A percentile compares a stretch with the other conserved stretches of the same genome.
Evolutionary conservation across 2,113 vertebrate genomes (phyloP).

Genomic region (Neotoma lepida): DNA sequence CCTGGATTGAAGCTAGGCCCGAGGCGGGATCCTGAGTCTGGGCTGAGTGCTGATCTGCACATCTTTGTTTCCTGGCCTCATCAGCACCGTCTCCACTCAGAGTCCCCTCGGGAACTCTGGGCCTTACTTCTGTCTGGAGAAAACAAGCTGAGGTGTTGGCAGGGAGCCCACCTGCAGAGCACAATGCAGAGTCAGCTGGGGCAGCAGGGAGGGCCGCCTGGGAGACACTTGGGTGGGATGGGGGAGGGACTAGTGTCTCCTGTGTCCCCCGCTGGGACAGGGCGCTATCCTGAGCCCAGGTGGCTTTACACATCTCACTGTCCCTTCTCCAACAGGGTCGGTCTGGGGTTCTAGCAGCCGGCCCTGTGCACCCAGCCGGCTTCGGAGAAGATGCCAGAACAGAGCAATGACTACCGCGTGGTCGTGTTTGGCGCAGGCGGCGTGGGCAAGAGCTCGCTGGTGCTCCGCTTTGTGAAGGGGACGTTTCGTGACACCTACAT

Average conservation of each 20-base stretch:
- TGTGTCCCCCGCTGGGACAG: not conserved
- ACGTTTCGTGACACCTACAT: constrained; percentile 98
- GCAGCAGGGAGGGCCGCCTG: not conserved
- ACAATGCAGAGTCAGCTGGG: not conserved
- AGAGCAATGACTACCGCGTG: constrained; percentile 97
- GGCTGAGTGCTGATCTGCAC: not conserved
- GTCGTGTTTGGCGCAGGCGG: constrained; percentile 97
- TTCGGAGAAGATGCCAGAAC: constrained; percentile 93
- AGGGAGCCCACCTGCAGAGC: not conserved
- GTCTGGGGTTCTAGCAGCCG: constrained; percentile 39
- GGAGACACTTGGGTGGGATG: not conserved
- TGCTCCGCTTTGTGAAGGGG: constrained; percentile 97
- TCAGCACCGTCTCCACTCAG: not conserved
- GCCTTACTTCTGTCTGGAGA: not conserved
- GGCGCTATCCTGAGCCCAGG: not conserved
- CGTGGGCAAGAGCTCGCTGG: constrained; percentile 97
- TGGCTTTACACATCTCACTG: not conserved
- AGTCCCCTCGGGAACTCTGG: not conserved
- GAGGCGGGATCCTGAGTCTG: not conserved
- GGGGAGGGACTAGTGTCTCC: not conserved
- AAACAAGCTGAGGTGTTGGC: not conserved
- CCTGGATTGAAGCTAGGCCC: not conserved
- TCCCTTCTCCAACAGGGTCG: constrained; percentile 61
- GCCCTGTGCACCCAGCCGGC: not conserved
- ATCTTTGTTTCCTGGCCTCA: fast-evolving